These are phyloP conservation scores for Acanthosepion pharaonis DNA, from an alignment of 2,888 invertebrate genomes.

Conservation along the genomic window DNA sequence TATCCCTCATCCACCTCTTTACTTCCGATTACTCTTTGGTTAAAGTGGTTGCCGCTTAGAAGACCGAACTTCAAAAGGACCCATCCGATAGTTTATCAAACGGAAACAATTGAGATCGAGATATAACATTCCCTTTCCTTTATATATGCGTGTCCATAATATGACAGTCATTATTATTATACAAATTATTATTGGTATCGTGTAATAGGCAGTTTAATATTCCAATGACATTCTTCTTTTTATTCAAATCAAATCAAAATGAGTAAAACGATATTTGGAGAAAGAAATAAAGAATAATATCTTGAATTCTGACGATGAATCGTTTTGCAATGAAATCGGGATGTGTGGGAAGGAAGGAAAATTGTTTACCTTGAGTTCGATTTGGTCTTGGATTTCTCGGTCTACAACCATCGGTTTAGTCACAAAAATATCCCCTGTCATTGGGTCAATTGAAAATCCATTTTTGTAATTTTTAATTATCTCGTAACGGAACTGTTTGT, in stretches of 20 bases:
- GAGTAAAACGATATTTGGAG: background rate
- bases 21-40: no score
- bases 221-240: background rate
- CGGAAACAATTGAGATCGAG: no score
- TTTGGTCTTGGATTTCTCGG: constrained; percentile 50
- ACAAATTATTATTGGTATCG: no score
- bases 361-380: constrained; percentile 50
- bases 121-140: no score
- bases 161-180: no score
- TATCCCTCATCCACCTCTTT: no score
- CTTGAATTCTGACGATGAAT: no score
- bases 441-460: constrained; percentile 51
- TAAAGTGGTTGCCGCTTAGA: no score
- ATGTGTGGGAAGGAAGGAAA: background rate
- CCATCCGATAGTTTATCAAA: no score
- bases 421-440: constrained; percentile 52
- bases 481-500: constrained; percentile 51
- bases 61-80: no score
- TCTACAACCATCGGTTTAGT: constrained; percentile 50
- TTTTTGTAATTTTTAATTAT: constrained; percentile 49
- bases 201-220: background rate
- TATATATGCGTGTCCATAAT: no score
- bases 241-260: background rate
- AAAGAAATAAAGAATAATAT: background rate
- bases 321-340: no score